Percentiles rank a stretch among this genome's conserved stretches.
Conservation (phyloP, 1,140 invertebrate genomes). For the Polypedilum vanderplanki region DNA sequence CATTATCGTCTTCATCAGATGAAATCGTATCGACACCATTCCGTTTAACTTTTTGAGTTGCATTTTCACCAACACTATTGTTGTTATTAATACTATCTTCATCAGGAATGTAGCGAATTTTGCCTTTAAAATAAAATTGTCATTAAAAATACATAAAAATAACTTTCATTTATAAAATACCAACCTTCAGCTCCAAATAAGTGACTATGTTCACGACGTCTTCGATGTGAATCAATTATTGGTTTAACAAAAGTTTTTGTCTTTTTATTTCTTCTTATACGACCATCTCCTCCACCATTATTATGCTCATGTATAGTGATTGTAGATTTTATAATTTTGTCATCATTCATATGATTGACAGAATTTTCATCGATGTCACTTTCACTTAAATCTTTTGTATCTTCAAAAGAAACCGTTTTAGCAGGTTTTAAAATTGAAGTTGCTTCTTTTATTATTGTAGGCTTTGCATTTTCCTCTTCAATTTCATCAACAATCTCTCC, state of each 20-base stretch:
- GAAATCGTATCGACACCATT: neutral
- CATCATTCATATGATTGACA: neutral
- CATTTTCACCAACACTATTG: neutral
- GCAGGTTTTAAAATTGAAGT: neutral
- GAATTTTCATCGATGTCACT: neutral
- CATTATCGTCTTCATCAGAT: neutral
- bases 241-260: neutral
- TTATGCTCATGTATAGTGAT: neutral
- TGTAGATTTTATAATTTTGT: neutral
- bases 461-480: neutral
- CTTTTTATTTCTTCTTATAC: neutral
- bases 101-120: slow-evolving; percentile 18
- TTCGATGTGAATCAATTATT: neutral
- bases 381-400: slow-evolving; percentile 10
- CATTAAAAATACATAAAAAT: neutral
- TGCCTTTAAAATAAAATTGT: neutral
- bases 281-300: neutral
- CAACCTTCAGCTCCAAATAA: slow-evolving; percentile 7
- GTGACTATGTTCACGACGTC: neutral
- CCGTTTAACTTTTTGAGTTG: neutral
- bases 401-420: slow-evolving; percentile 1
- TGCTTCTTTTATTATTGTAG: neutral
- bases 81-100: slow-evolving; percentile 17
- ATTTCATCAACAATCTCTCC: neutral
- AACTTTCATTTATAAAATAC: neutral